These are phyloP conservation scores for Equus przewalskii DNA, from an alignment of 2,113 vertebrate genomes.

Conservation along the genomic window DNA sequence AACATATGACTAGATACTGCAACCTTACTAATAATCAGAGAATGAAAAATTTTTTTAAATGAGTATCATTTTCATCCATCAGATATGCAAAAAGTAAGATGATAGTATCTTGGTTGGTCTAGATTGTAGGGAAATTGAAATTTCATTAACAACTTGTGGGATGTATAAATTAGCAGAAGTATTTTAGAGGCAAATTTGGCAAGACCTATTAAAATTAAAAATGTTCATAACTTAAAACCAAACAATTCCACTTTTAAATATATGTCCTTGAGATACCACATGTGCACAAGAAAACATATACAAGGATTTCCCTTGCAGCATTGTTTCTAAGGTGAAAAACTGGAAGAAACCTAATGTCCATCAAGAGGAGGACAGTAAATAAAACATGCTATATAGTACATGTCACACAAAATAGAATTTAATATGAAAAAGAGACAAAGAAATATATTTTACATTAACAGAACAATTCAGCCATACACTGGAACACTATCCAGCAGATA, in stretches of 20 bases:
- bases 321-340: not conserved
- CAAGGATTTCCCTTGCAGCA: not conserved
- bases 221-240: not conserved
- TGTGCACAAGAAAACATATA: not conserved
- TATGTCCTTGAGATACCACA: not conserved
- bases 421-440: not conserved
- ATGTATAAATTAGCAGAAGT: not conserved
- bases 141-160: not conserved
- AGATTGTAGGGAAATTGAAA: not conserved
- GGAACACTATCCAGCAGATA: not conserved
- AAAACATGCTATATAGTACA: not conserved
- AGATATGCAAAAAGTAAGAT: slow-evolving; percentile 1
- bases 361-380: not conserved
- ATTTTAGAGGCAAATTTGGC: slow-evolving; percentile 32
- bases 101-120: not conserved
- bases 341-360: not conserved
- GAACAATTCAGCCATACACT: not conserved
- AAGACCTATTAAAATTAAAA: slow-evolving; percentile 17
- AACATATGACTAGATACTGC: not conserved
- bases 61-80: not conserved
- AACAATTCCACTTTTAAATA: slow-evolving; percentile 26
- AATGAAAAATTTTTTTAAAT: not conserved
- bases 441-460: not conserved
- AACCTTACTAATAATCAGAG: not conserved
- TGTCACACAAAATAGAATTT: not conserved